Evolutionary conservation across 2,113 vertebrate species (phyloP).

Genomic region (Craseonycteris thonglongyai): DNA sequence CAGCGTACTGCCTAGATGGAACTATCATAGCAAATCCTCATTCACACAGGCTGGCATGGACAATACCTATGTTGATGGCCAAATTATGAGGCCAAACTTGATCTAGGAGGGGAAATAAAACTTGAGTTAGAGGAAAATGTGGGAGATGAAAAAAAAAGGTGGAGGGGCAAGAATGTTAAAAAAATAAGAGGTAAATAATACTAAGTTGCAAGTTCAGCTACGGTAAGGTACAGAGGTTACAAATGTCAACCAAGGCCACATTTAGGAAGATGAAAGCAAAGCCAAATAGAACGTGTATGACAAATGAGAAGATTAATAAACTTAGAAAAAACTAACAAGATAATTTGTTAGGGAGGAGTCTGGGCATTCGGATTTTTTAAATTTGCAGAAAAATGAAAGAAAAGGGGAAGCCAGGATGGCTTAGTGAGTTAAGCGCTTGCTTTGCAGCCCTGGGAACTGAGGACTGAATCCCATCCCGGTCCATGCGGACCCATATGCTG

Average conservation of each 20-base stretch:
- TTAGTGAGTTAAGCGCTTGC: too few species aligned
- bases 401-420: too few species aligned
- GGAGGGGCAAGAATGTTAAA: background rate
- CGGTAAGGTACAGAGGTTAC: background rate
- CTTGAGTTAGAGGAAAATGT: background rate
- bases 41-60: background rate
- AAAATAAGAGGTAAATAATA: background rate
- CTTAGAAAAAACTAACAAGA: background rate
- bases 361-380: conserved; percentile 1
- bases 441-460: too few species aligned
- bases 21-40: background rate
- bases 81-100: background rate
- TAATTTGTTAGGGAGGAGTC: background rate
- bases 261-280: background rate
- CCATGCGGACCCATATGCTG: too few species aligned
- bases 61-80: background rate
- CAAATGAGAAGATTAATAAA: background rate
- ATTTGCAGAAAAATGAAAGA: conserved; percentile 16
- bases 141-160: background rate
- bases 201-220: background rate
- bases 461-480: too few species aligned
- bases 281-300: background rate
- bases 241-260: background rate
- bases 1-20: background rate
- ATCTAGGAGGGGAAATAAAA: background rate